Percentiles rank a stretch among this genome's conserved stretches.
These are phyloP conservation scores for Cepaea nemoralis DNA, from an alignment of 1,140 invertebrate genomes.

Conservation along the genomic window DNA sequence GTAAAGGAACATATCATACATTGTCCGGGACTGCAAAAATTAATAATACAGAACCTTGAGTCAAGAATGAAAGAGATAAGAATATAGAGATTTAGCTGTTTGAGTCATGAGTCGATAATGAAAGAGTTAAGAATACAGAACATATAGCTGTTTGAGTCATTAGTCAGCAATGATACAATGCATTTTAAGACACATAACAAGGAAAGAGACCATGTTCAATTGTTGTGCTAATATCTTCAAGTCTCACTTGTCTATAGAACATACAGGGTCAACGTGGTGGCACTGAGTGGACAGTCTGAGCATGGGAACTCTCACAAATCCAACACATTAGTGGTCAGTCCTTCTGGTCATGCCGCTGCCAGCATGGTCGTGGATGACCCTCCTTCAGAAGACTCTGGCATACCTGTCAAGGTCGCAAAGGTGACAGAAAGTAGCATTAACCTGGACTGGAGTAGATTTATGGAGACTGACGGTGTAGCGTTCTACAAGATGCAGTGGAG, in stretches of 20 bases:
- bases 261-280: constrained; percentile 69
- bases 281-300: constrained; percentile 61
- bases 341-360: constrained; percentile 51
- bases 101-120: too few relatives aligned
- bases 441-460: constrained; percentile 68
- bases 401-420: constrained; percentile 65
- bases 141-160: too few relatives aligned
- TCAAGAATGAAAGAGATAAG: too few relatives aligned
- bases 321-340: constrained; percentile 64
- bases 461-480: constrained; percentile 61
- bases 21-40: too few relatives aligned
- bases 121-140: too few relatives aligned
- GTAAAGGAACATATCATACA: too few relatives aligned
- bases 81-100: too few relatives aligned
- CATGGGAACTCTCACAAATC: constrained; percentile 68
- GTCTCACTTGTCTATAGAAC: constrained; percentile 56
- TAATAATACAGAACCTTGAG: too few relatives aligned
- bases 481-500: constrained; percentile 71
- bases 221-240: too few relatives aligned
- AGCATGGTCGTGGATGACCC: constrained; percentile 51
- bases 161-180: too few relatives aligned
- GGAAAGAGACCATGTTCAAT: too few relatives aligned
- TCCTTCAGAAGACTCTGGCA: constrained; percentile 58
- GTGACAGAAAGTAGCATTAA: constrained; percentile 67
- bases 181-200: too few relatives aligned